Conservation (phyloP, 2,113 vertebrate species). For the Cryptotis parvus region DNA sequence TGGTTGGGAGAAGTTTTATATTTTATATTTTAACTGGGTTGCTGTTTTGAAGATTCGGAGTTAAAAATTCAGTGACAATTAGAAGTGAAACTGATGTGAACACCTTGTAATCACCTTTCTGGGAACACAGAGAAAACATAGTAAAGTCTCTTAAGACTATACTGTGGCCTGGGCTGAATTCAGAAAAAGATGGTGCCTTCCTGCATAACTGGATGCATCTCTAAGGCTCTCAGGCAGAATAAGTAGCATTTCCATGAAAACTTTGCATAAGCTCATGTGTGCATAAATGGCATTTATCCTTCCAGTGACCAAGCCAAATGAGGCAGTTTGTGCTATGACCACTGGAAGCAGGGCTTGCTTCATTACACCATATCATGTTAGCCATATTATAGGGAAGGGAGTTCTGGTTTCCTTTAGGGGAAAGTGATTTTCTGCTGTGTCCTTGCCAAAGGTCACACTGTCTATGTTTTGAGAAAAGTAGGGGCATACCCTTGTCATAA, state of each 20-base stretch:
- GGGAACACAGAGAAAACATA: neutral
- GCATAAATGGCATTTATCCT: slow-evolving; percentile 32
- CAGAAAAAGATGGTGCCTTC: neutral
- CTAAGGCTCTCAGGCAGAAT: neutral
- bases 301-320: slow-evolving; percentile 60
- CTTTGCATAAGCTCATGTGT: slow-evolving; percentile 6
- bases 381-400: neutral
- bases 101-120: neutral
- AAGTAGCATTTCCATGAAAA: slow-evolving; percentile 68
- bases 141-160: neutral
- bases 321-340: slow-evolving; percentile 23
- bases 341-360: slow-evolving; percentile 42
- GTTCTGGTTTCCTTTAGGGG: slow-evolving; percentile 46
- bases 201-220: neutral
- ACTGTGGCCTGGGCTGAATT: slow-evolving; percentile 43
- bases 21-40: slow-evolving; percentile 54
- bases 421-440: slow-evolving; percentile 55
- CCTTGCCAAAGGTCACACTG: slow-evolving; percentile 67
- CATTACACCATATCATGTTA: slow-evolving; percentile 15
- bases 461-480: slow-evolving; percentile 69
- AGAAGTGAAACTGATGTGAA: neutral
- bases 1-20: slow-evolving; percentile 36
- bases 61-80: slow-evolving; percentile 14
- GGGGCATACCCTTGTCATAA: slow-evolving; percentile 63
- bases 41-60: slow-evolving; percentile 20